These are phyloP conservation scores for Saguinus imperator DNA, from an alignment of 2,113 vertebrate species.

Conservation along the genomic window DNA sequence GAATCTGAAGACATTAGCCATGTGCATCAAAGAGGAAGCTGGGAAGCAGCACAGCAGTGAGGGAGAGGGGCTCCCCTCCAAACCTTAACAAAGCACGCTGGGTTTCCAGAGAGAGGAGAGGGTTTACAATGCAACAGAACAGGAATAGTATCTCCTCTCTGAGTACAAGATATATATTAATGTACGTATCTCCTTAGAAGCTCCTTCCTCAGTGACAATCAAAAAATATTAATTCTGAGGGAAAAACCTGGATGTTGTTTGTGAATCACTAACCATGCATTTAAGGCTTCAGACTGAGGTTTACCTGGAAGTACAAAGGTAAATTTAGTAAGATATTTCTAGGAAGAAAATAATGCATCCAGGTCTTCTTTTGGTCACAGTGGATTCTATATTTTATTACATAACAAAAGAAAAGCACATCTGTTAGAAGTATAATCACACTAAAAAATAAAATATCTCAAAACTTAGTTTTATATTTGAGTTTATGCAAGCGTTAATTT, in stretches of 20 bases:
- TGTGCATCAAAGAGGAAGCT: neutral
- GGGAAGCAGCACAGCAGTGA: neutral
- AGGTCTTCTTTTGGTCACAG: neutral
- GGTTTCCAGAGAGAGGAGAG: neutral
- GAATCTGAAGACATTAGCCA: rapidly evolving
- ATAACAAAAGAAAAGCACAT: neutral
- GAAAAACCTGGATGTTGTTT: neutral
- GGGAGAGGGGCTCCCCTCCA: neutral
- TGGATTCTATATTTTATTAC: neutral
- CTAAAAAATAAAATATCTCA: neutral
- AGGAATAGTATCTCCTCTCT: neutral
- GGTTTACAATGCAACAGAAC: neutral
- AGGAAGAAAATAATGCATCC: constrained; percentile 26
- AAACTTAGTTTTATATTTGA: neutral
- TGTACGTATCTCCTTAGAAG: neutral
- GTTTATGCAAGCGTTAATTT: neutral
- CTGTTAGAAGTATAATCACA: neutral
- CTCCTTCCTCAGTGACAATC: neutral
- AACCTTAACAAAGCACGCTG: neutral
- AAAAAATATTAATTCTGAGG: neutral
- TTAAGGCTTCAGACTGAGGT: neutral
- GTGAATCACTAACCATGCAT: neutral
- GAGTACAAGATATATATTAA: neutral
- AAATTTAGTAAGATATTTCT: neutral
- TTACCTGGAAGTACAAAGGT: neutral